Percentiles rank a stretch among this genome's conserved stretches.
These are phyloP conservation scores for Ypsolopha sequella DNA, from an alignment of 2,888 invertebrate species.

Conservation along the genomic window DNA sequence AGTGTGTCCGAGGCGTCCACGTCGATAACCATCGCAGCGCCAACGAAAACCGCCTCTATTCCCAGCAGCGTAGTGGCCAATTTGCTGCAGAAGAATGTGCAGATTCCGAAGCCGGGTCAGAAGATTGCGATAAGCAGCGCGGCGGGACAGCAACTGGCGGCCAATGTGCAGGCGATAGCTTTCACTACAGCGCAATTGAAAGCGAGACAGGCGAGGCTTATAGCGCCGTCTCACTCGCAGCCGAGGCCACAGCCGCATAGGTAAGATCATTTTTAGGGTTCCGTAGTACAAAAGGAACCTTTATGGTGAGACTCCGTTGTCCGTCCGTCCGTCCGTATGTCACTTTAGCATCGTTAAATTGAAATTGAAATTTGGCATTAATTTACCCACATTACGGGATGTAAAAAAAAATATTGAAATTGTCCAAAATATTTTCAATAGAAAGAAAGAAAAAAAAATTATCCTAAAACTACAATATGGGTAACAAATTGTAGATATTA, in stretches of 20 bases:
- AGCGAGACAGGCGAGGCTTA: constrained; percentile 36
- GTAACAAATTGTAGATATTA: too few relatives aligned
- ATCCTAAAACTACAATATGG: too few relatives aligned
- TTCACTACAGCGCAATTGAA: constrained; percentile 41
- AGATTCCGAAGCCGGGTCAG: constrained; percentile 30
- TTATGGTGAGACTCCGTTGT: too few relatives aligned
- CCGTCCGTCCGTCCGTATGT: too few relatives aligned
- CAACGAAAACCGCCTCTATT: constrained; percentile 29
- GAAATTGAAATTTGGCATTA: too few relatives aligned
- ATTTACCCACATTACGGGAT: too few relatives aligned
- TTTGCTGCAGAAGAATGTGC: constrained; percentile 39
- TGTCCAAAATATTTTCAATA: too few relatives aligned
- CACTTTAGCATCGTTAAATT: too few relatives aligned
- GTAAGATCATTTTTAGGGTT: constrained; percentile 17
- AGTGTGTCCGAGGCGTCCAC: constrained; percentile 6
- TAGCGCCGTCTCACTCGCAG: constrained; percentile 27
- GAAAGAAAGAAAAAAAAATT: too few relatives aligned
- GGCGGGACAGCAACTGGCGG: constrained; percentile 25
- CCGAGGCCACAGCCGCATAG: constrained; percentile 24
- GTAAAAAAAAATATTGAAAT: too few relatives aligned
- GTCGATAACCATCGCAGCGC: constrained; percentile 23
- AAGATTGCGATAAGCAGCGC: constrained; percentile 35
- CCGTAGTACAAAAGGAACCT: too few relatives aligned
- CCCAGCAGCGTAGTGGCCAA: constrained; percentile 38
- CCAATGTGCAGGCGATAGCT: constrained; percentile 47